Base-by-base conservation (phyloP, 2,113 vertebrate species). In the Tichodroma muraria region DNA sequence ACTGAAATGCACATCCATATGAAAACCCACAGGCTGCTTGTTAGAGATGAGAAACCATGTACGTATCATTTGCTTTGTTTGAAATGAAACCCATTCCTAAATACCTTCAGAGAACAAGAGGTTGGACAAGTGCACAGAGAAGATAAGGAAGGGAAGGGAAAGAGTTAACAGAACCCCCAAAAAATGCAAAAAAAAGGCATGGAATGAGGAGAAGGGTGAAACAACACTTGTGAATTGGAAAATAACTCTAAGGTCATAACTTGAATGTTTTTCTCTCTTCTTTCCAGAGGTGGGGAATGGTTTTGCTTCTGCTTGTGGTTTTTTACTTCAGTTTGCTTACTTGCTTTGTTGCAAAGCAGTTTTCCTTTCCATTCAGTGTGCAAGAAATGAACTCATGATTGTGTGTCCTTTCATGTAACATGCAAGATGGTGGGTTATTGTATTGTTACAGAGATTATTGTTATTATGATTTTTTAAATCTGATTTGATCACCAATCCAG, bases 1-100 rank as follows among this genome's bases (percentile, higher is more conserved):
- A 98, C 97, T 98, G 95, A 98, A 98, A 98, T 97, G 97, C 97
- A 98, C 98, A 97, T 97, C 96, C 96, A 94, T 97, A 97, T 94
- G 97, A 96, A 98, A 97, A 93, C 96, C 95, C 97, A 97, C 81
- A 94, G 97, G 97, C 96, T 97, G 97, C 96, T 97, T 82, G 90
- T 96, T 88, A 71, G 95, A 72, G 89, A 95, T 95, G 97, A 97
- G 93, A 97, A 97, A 96, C 97, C 97, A 96, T 93, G 94, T 96
- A 96, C 94, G 92, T 47, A 96, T 40, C 22, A 78, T 83, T 76
- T 96, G 89, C 85, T 89, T 95, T 69, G 42, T 90, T 60, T 97
- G 95, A 93, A 95, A 93, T 91, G 73, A 96, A 93, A 96, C 88
- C 96, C 95, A 90, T 95, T 90, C 90, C 88, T 92, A 84, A 93